Conservation (phyloP, 1,140 invertebrate species). For the Epicauta chinensis region DNA sequence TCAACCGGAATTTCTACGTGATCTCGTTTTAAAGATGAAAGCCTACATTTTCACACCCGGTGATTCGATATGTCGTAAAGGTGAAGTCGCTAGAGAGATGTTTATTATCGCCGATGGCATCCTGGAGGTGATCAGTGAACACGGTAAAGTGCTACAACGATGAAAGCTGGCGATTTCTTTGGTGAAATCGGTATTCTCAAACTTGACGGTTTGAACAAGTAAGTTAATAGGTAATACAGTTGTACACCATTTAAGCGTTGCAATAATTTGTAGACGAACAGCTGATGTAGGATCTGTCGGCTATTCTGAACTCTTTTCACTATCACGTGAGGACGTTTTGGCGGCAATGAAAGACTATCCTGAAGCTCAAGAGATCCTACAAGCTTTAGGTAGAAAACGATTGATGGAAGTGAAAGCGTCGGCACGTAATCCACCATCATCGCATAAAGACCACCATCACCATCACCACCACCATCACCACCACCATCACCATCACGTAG, state of each 20-base stretch:
- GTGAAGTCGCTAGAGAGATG: conserved; percentile 83
- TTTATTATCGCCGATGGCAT: conserved; percentile 97
- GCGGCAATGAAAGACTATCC: conserved; percentile 95
- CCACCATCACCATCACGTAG: conserved; percentile 3
- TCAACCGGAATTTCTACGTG: conserved; percentile 94
- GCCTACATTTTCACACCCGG: conserved; percentile 96
- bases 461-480: conserved; percentile 12
- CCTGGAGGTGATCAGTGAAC: conserved; percentile 91
- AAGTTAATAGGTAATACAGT: too few species aligned
- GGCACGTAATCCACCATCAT: conserved; percentile 42
- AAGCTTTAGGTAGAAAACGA: conserved; percentile 77
- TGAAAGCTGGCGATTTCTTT: conserved; percentile 97
- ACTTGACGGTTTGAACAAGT: conserved; percentile 94
- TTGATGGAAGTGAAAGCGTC: conserved; percentile 70
- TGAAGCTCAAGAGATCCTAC: conserved; percentile 89
- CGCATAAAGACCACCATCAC: conserved; percentile 30
- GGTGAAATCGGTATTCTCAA: conserved; percentile 97
- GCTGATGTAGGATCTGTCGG: conserved; percentile 94
- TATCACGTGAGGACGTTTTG: conserved; percentile 91
- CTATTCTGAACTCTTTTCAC: conserved; percentile 91
- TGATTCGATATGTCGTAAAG: conserved; percentile 92
- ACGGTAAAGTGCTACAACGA: conserved; percentile 88
- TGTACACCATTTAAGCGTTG: too few species aligned
- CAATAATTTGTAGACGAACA: conserved; percentile 63
- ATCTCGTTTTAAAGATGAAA: conserved; percentile 96